Conservation (phyloP, 2,888 invertebrate species). For the Caenorhabditis uteleia region DNA sequence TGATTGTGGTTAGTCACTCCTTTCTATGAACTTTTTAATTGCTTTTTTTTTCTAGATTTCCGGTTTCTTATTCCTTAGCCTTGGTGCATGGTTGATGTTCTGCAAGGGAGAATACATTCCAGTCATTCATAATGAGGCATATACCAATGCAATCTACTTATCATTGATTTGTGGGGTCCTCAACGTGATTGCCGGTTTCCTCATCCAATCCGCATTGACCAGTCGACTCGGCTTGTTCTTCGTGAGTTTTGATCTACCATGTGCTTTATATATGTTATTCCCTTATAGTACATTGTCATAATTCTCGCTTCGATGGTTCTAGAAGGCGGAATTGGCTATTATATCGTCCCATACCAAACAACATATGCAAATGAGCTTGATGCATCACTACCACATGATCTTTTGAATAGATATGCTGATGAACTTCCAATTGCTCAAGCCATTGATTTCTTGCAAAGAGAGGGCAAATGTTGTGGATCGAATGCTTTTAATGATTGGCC, state of each 20-base stretch:
- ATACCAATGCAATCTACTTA: conserved; percentile 30
- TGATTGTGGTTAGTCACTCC: no score
- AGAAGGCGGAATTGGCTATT: conserved; percentile 22
- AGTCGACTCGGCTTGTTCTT: conserved; percentile 17
- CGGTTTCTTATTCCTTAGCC: conserved; percentile 27
- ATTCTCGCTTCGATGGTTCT: conserved; percentile 12
- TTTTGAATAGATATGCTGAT: conserved; percentile 19
- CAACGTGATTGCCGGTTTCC: conserved; percentile 26
- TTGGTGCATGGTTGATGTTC: conserved; percentile 19
- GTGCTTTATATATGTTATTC: not conserved
- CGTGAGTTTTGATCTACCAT: conserved; percentile 12
- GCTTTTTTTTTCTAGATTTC: no score
- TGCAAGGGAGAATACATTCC: conserved; percentile 31
- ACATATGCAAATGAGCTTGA: conserved; percentile 14
- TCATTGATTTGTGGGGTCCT: conserved; percentile 22
- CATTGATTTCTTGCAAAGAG: conserved; percentile 19
- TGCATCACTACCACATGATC: conserved; percentile 11
- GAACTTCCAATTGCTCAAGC: conserved; percentile 8
- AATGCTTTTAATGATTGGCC: conserved; percentile 39
- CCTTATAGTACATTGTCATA: conserved; percentile 17
- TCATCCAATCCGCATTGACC: conserved; percentile 9
- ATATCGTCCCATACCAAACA: conserved; percentile 18
- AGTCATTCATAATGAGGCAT: conserved; percentile 33
- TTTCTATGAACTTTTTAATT: no score
- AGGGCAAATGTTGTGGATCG: conserved; percentile 45